Conservation (phyloP, 53 echinoderm and acorn worm genomes). For the Echinarachnius parma region DNA sequence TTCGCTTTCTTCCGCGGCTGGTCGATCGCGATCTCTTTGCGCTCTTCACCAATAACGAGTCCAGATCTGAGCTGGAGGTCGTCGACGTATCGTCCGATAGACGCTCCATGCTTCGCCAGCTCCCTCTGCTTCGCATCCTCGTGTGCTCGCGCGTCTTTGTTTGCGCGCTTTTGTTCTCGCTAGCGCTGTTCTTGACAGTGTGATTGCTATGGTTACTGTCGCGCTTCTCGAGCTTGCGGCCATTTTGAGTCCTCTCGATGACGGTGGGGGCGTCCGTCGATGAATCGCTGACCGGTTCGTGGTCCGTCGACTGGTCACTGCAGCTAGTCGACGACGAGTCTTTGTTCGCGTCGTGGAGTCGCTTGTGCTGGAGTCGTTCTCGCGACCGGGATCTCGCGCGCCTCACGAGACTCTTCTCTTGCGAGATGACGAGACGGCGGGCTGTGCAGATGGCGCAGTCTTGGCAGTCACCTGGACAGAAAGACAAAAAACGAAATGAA, state of each 20-base stretch:
- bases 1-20: constrained; percentile 25
- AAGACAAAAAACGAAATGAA: constrained; percentile 19
- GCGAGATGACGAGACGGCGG: constrained; percentile 33
- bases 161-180: not conserved
- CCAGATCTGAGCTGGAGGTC: constrained; percentile 27
- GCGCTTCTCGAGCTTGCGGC: not conserved
- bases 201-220: constrained; percentile 33
- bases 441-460: constrained; percentile 47
- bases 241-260: constrained; percentile 6
- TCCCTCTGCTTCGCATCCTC: not conserved
- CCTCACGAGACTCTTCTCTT: constrained; percentile 45
- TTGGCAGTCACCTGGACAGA: constrained; percentile 10
- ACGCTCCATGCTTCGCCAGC: constrained; percentile 7
- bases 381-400: constrained; percentile 33
- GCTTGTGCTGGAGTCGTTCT: constrained; percentile 10
- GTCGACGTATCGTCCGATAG: constrained; percentile 24
- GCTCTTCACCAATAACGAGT: not conserved
- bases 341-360: constrained; percentile 3
- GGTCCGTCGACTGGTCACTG: constrained; percentile 3
- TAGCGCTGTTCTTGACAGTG: constrained; percentile 12
- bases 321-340: constrained; percentile 8
- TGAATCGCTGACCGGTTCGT: constrained; percentile 13
- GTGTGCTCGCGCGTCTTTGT: constrained; percentile 5
- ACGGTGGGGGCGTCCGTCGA: constrained; percentile 19
- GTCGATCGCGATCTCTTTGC: constrained; percentile 17